Conservation (phyloP, 92 coral and sea anemone genomes). For the Siderastrea siderea region DNA sequence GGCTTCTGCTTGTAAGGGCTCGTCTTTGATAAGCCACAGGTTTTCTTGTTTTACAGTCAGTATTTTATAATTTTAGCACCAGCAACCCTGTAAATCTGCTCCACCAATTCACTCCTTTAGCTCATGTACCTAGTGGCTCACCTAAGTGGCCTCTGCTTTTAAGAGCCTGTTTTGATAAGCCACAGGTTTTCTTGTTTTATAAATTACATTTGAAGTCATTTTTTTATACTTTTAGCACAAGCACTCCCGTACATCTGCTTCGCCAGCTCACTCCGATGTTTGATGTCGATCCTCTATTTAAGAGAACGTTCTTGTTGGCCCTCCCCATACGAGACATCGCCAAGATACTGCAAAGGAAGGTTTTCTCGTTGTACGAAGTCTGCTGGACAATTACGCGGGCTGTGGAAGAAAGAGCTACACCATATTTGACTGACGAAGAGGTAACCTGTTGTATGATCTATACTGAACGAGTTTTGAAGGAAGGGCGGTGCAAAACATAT, state of each 20-base stretch:
- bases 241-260: constrained; percentile 11
- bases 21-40: too few species aligned
- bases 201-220: not conserved
- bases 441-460: not conserved
- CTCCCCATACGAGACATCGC: constrained; percentile 59
- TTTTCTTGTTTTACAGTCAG: too few species aligned
- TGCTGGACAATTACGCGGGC: constrained; percentile 66
- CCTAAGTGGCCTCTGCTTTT: too few species aligned
- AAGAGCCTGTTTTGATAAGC: too few species aligned
- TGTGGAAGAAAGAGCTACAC: constrained; percentile 33
- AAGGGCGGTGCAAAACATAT: too few species aligned
- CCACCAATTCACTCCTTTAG: too few species aligned
- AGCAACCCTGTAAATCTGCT: too few species aligned
- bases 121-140: too few species aligned
- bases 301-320: constrained; percentile 73
- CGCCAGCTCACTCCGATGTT: constrained; percentile 52
- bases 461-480: too few species aligned
- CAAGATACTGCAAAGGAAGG: constrained; percentile 26
- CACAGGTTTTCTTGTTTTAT: too few species aligned
- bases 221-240: not conserved
- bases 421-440: not conserved
- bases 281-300: constrained; percentile 80
- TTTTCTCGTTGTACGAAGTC: constrained; percentile 71
- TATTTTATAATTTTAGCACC: too few species aligned
- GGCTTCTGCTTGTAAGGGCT: too few species aligned